A percentile compares a stretch with the other conserved stretches of the same genome.
Conservation (phyloP, 2,113 vertebrate genomes). For the Gobiocypris rarus region DNA sequence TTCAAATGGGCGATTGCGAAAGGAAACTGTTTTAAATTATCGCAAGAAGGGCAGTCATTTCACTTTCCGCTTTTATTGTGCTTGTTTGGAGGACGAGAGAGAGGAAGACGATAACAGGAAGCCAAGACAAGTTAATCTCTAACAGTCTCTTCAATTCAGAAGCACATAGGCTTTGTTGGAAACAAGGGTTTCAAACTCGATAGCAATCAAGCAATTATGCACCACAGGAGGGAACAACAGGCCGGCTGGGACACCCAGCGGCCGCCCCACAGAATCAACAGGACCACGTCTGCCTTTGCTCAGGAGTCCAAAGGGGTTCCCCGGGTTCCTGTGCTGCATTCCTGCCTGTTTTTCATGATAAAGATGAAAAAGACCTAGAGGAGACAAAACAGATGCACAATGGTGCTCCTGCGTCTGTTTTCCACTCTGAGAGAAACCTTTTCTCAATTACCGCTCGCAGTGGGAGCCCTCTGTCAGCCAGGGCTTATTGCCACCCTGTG, state of each 20-base stretch:
- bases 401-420: constrained; percentile 34
- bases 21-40: constrained; percentile 35
- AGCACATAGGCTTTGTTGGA: neutral
- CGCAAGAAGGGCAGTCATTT: neutral
- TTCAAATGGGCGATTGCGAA: neutral
- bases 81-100: constrained; percentile 52
- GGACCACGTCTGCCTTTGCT: neutral
- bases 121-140: constrained; percentile 38
- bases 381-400: constrained; percentile 44
- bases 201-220: constrained; percentile 51
- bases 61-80: constrained; percentile 7
- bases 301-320: constrained; percentile 37
- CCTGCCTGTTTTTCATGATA: constrained; percentile 43
- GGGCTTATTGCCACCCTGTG: constrained; percentile 56
- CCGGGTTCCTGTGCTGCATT: constrained; percentile 12
- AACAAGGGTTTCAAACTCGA: constrained; percentile 43
- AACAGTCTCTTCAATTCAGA: constrained; percentile 40
- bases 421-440: constrained; percentile 37
- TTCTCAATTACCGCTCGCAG: constrained; percentile 50
- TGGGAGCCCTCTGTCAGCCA: constrained; percentile 48
- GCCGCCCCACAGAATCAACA: neutral
- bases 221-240: constrained; percentile 41
- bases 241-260: constrained; percentile 4
- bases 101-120: constrained; percentile 31
- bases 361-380: constrained; percentile 30